Percentiles rank a stretch among this genome's conserved stretches.
Evolutionary conservation across 2,113 vertebrate species (phyloP).

Genomic region (Nerophis lumbriciformis): DNA sequence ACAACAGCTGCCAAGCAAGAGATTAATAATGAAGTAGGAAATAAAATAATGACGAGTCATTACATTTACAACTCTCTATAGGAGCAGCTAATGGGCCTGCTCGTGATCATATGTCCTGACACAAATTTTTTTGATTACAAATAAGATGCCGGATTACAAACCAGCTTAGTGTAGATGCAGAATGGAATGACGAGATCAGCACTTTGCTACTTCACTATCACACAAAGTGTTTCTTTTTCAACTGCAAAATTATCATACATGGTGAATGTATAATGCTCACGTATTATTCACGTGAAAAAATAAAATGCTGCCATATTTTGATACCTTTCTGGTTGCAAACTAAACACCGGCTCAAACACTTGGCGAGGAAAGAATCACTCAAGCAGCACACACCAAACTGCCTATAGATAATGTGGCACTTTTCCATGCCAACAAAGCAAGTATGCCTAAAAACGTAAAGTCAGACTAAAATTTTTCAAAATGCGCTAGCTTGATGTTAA

Average conservation of each 20-base stretch:
- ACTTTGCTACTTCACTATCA: not conserved
- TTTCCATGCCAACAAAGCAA: too few species aligned
- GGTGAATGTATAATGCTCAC: too few species aligned
- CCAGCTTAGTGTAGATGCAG: not conserved
- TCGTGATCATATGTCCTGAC: slow-evolving; percentile 34
- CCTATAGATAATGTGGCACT: too few species aligned
- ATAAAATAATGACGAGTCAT: slow-evolving; percentile 55
- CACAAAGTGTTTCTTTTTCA: not conserved
- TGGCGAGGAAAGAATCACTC: too few species aligned
- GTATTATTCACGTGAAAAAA: not conserved
- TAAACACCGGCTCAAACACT: not conserved
- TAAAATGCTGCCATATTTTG: not conserved
- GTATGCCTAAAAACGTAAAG: too few species aligned
- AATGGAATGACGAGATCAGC: not conserved
- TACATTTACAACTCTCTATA: slow-evolving; percentile 54
- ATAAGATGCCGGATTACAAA: not conserved
- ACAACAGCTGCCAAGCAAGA: slow-evolving; percentile 42
- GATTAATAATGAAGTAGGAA: slow-evolving; percentile 63
- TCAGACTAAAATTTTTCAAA: too few species aligned
- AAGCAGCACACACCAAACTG: too few species aligned
- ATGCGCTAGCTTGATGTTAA: too few species aligned
- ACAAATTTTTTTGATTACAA: slow-evolving; percentile 35
- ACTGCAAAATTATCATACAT: not conserved
- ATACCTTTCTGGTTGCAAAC: not conserved
- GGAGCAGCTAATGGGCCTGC: slow-evolving; percentile 47